Percentiles rank a stretch among this genome's conserved stretches.
Evolutionary conservation across 1,140 invertebrate genomes (phyloP).

Genomic region (Platyscapa corneri): DNA sequence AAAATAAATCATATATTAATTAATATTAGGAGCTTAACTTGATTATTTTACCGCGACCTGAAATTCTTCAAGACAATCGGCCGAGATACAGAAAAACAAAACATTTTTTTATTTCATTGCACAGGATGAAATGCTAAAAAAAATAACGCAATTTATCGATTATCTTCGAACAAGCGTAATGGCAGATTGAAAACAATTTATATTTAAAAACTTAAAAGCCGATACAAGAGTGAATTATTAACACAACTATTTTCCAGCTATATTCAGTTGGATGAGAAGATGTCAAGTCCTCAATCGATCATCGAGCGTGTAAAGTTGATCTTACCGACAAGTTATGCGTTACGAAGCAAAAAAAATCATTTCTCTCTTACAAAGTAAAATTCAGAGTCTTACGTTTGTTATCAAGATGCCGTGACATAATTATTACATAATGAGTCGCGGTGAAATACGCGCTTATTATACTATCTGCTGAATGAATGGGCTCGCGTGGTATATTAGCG

Average conservation of each 20-base stretch:
- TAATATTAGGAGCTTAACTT: too few species aligned
- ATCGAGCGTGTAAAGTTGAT: neutral
- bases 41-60: too few species aligned
- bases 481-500: conserved; percentile 11
- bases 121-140: too few species aligned
- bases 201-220: neutral
- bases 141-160: too few species aligned
- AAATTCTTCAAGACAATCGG: too few species aligned
- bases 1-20: too few species aligned
- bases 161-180: too few species aligned
- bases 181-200: too few species aligned
- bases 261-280: neutral
- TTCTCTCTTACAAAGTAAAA: conserved; percentile 9
- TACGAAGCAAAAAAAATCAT: neutral
- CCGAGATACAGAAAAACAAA: too few species aligned
- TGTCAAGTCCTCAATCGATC: neutral
- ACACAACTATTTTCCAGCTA: neutral
- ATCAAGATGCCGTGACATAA: conserved; percentile 29
- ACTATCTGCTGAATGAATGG: neutral
- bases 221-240: neutral
- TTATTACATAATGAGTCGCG: conserved; percentile 26
- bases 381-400: neutral
- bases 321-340: neutral
- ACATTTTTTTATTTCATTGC: too few species aligned
- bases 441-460: neutral